A percentile compares a stretch with the other conserved stretches of the same genome.
Evolutionary conservation across 2,113 vertebrate genomes (phyloP).

Genomic region (Salvelinus alpinus): DNA sequence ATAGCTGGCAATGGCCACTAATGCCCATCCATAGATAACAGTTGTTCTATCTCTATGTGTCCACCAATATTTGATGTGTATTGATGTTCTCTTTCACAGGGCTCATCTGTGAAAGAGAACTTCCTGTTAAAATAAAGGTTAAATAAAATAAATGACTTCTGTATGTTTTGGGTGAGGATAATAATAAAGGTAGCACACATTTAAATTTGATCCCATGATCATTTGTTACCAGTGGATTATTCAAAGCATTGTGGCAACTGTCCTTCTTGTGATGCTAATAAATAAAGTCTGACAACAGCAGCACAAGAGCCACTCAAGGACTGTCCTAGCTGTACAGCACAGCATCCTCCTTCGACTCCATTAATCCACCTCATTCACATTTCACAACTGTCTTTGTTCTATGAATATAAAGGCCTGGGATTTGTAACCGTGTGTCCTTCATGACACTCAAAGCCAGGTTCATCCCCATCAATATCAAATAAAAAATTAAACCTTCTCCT

Average conservation of each 20-base stretch:
- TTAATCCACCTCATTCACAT: constrained; percentile 73
- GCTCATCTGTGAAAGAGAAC: no score
- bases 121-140: no score
- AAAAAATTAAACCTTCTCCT: constrained; percentile 78
- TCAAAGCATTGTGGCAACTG: constrained; percentile 37
- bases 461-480: constrained; percentile 77
- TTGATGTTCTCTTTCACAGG: no score
- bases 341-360: constrained; percentile 61
- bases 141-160: background rate
- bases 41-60: no score
- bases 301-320: constrained; percentile 69
- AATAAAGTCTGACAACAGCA: constrained; percentile 62
- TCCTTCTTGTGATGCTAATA: constrained; percentile 62
- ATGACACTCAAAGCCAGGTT: constrained; percentile 72
- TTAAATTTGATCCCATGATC: constrained; percentile 47
- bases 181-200: constrained; percentile 48
- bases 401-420: constrained; percentile 69
- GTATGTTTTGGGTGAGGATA: constrained; percentile 48
- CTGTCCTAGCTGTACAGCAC: constrained; percentile 58
- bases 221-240: constrained; percentile 38
- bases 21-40: no score
- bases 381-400: constrained; percentile 64
- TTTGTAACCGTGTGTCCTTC: constrained; percentile 76
- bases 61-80: background rate
- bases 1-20: no score